These are phyloP conservation scores for Nephila pilipes DNA, from an alignment of 1,140 invertebrate species.

Conservation along the genomic window DNA sequence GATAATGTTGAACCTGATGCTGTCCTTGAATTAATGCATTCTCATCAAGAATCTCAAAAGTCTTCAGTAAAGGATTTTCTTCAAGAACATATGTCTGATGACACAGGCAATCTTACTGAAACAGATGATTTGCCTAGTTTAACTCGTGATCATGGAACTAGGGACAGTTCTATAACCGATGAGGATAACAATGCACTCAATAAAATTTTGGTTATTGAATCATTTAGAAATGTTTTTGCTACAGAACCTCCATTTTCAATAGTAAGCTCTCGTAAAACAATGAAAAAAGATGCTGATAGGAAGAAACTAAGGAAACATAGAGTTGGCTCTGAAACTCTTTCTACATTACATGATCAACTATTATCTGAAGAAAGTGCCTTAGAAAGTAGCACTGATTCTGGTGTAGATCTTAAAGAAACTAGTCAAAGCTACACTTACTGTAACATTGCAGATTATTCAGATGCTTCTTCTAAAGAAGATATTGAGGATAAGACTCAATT, in stretches of 20 bases:
- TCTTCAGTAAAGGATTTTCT: slow-evolving; percentile 58
- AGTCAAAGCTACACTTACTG: background rate
- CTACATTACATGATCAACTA: slow-evolving; percentile 57
- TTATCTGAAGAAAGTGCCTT: slow-evolving; percentile 73
- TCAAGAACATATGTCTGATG: slow-evolving; percentile 25
- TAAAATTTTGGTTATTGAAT: slow-evolving; percentile 71
- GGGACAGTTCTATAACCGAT: background rate
- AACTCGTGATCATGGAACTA: background rate
- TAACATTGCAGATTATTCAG: background rate
- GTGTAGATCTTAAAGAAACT: slow-evolving; percentile 66
- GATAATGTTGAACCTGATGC: slow-evolving; percentile 52
- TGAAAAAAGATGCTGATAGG: background rate
- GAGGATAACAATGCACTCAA: slow-evolving; percentile 20
- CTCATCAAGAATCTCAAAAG: slow-evolving; percentile 15
- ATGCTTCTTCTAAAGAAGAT: slow-evolving; percentile 3
- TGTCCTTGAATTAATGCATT: background rate
- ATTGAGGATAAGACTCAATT: background rate
- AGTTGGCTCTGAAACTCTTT: background rate
- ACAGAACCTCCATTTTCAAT: slow-evolving; percentile 60
- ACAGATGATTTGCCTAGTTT: slow-evolving; percentile 7
- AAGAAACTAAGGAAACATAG: slow-evolving; percentile 25
- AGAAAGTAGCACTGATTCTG: slow-evolving; percentile 71
- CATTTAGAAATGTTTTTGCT: slow-evolving; percentile 70
- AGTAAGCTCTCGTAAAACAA: background rate
- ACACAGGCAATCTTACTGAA: background rate